Evolutionary conservation across 1,140 invertebrate genomes (phyloP).

Genomic region (Orussus abietinus): DNA sequence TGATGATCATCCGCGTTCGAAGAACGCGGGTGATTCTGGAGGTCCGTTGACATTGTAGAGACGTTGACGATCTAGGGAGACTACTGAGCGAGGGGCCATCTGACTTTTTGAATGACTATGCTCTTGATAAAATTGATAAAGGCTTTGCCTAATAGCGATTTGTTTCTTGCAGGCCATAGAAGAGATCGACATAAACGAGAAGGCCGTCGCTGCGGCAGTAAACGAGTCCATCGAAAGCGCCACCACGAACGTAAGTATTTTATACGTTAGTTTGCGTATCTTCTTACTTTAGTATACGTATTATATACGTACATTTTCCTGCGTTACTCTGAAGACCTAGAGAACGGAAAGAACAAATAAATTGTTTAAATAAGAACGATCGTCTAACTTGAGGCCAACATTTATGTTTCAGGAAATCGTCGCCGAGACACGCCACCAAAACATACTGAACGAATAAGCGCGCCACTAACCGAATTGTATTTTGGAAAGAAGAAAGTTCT

Average conservation of each 20-base stretch:
- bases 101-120: constrained; percentile 30
- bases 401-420: constrained; percentile 46
- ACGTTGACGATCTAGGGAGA: constrained; percentile 32
- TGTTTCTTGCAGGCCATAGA: constrained; percentile 40
- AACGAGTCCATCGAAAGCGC: constrained; percentile 43
- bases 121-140: constrained; percentile 8
- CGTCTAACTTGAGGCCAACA: background rate
- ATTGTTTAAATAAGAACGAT: too few relatives aligned
- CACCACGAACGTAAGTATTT: constrained; percentile 44
- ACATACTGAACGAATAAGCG: constrained; percentile 48
- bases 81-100: constrained; percentile 50
- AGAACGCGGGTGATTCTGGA: constrained; percentile 33
- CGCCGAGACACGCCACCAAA: constrained; percentile 46
- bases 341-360: constrained; percentile 7
- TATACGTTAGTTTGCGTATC: constrained; percentile 4
- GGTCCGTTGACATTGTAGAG: constrained; percentile 23
- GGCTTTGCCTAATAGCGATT: constrained; percentile 12
- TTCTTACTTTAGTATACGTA: too few relatives aligned
- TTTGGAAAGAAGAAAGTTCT: constrained; percentile 53
- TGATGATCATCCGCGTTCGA: constrained; percentile 28
- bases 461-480: constrained; percentile 45
- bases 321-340: constrained; percentile 1
- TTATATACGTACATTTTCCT: too few relatives aligned
- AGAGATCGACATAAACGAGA: constrained; percentile 48
- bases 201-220: constrained; percentile 48